These are phyloP conservation scores for Spatulosminthurus flaviceps DNA, from an alignment of 2,888 invertebrate genomes.

Conservation along the genomic window DNA sequence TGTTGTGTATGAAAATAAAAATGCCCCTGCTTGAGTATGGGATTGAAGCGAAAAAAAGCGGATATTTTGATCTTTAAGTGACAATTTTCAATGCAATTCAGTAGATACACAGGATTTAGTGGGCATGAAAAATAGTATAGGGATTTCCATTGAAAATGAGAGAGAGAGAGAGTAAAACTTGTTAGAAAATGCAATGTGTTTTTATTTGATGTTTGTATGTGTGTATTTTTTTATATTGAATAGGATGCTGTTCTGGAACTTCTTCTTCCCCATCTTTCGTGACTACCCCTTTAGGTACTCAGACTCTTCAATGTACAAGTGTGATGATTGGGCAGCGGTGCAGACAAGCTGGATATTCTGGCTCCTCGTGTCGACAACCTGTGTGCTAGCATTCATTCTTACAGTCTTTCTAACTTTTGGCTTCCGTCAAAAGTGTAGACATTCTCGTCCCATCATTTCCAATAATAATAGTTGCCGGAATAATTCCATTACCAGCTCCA, in stretches of 20 bases:
- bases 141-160: too few species aligned
- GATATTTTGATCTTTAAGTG: too few species aligned
- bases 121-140: too few species aligned
- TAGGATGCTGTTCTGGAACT: conserved; percentile 63
- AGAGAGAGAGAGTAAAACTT: too few species aligned
- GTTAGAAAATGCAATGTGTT: too few species aligned
- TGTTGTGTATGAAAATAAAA: too few species aligned
- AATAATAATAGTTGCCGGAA: conserved; percentile 32
- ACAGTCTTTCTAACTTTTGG: conserved; percentile 50
- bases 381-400: conserved; percentile 53
- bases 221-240: not conserved
- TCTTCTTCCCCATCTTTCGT: conserved; percentile 63
- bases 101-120: too few species aligned
- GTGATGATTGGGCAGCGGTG: conserved; percentile 59
- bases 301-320: conserved; percentile 47
- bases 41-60: too few species aligned
- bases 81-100: too few species aligned
- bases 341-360: conserved; percentile 59
- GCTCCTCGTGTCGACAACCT: conserved; percentile 52
- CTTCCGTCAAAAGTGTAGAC: conserved; percentile 29
- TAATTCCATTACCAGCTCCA: conserved; percentile 31
- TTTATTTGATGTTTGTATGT: too few species aligned
- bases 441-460: conserved; percentile 26
- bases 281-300: conserved; percentile 59
- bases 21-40: too few species aligned